Evolutionary conservation across 2,797 vertebrate species (phyloP), one percentile per base, ranked within the genome.

Genomic region (Poeciliopsis turneri): DNA sequence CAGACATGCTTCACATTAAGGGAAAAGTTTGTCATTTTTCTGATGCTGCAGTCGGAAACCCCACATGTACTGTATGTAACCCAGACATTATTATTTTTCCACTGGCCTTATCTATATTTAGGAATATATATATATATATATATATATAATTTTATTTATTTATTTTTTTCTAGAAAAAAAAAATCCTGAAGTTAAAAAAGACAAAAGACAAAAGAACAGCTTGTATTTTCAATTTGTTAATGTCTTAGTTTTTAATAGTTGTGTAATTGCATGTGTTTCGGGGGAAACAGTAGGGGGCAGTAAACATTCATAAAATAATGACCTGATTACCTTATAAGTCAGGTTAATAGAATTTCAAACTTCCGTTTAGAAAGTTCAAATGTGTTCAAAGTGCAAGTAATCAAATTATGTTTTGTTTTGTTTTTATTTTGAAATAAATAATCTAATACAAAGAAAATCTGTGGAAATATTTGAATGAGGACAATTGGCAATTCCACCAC

Each of bases 1-100:
- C 59, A 81, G n/a, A 83, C 88, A 92, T 90, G 90, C 85, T 45
- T 1, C 77, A 80, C 39, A 82, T 78, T 51, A 78, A 78, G 75
- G 72, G 36, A 84, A 80, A 70, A 59, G 74, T 83, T 84, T 43
- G 23, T 79, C 71, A 87, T 30, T 76, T 85, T 51, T 23, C 51
- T 49, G 8, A n/a, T 0, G 18, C 41, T 47, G 30, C 33, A 39
- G 5, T 0, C 2, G 13, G 57, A 43, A 71, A 12, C 7, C 8
- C 23, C 1, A 18, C 28, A 61, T 30, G 11, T 59, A 28, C 13
- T 30, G 57, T 6, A 36, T 64, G 30, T 36, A 36, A 64, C 5
- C 59, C 59, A 8, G 30, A 64, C 30, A 64, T 64, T 20, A 64
- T 9, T 64, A 20, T 64, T 1, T 64, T 36, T 20, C 33, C 8